Percentiles rank a stretch among this genome's conserved stretches.
phyloP scores from a whole-genome alignment of 2,888 invertebrate genomes.

The Polia nebulosa region DNA sequence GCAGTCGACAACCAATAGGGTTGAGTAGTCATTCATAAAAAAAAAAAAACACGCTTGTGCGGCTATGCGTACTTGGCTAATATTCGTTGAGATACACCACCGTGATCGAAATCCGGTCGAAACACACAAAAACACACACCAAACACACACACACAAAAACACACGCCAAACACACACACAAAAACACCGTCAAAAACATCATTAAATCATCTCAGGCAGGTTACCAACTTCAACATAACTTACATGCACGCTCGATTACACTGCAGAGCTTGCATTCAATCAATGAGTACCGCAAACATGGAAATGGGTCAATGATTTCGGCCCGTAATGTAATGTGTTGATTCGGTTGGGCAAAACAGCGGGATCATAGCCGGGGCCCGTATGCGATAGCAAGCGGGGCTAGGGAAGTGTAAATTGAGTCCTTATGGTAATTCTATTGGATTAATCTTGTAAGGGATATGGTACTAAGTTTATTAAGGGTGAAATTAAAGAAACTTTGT shows the following conservation, averaged over 20 bases:
- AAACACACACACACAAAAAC: no score
- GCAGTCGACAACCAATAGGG: no score
- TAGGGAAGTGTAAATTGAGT: constrained; percentile 33
- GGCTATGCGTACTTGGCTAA: no score
- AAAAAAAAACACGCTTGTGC: no score
- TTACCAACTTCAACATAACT: constrained; percentile 5
- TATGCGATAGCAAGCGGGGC: constrained; percentile 22
- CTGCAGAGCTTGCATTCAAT: constrained; percentile 49
- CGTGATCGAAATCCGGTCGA: no score
- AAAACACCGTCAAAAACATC: constrained; percentile 1
- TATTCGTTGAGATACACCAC: no score
- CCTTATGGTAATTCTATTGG: constrained; percentile 14
- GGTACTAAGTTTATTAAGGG: not conserved
- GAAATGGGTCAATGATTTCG: constrained; percentile 62
- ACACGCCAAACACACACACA: no score
- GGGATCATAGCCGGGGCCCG: constrained; percentile 51
- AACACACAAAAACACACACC: no score
- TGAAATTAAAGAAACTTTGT: not conserved
- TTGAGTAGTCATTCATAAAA: no score
- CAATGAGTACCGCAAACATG: constrained; percentile 58
- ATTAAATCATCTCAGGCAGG: not conserved
- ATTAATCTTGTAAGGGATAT: constrained; percentile 1
- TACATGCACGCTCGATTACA: constrained; percentile 36
- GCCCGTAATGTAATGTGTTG: constrained; percentile 64
- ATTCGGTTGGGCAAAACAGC: constrained; percentile 56